Base-by-base conservation (phyloP, 1,140 invertebrate genomes). In the Nasonia giraulti region DNA sequence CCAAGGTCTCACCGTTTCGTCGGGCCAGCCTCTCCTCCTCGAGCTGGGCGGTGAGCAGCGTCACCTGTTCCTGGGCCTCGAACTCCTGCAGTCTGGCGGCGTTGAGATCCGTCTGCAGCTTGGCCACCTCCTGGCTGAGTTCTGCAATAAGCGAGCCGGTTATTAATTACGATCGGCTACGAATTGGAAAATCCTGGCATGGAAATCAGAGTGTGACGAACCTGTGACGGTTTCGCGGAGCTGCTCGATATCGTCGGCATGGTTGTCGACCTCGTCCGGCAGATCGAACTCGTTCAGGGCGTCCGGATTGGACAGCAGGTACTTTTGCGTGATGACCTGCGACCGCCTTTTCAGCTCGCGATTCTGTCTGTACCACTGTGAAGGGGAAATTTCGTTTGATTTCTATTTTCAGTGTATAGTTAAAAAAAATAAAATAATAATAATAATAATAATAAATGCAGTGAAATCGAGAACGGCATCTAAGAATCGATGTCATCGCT, bases 341-440 rank as follows among this genome's bases (percentile, higher is more conserved):
- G 95, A 96, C 74, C 93, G 92, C 85, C 96, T 91, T 89, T 96
- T 96, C 66, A 96, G 89, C 86, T 95, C 94, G 44, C 95, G 94
- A 87, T 96, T 96, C 92, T 96, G 95, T 87, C 95, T 95, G 91
- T 96, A 96, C 96, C 96, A 96, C 92, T 96, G 83, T 94, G 75
- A 88, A 73, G 1, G 31, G 17, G 10, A 44, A 44, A 44, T 44
- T 44, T 0, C 40, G 40, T 44, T 8, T 44, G 7, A 8, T 8
- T 44, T 44, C 5, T 44, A 44, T 44, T 44, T 44, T 44, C 40
- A 10, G 40, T 44, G 8, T 0, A 44, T 0, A 44, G 40, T 44
- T 5, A 44, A 44, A 44, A 6, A 44, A 40, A 6, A n/a, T n/a
- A n/a, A n/a, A n/a, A n/a, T n/a, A n/a, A n/a, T n/a, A n/a, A n/a